Evolutionary conservation across 2,113 vertebrate species (phyloP).

Genomic region (Brienomyrus longianalis): DNA sequence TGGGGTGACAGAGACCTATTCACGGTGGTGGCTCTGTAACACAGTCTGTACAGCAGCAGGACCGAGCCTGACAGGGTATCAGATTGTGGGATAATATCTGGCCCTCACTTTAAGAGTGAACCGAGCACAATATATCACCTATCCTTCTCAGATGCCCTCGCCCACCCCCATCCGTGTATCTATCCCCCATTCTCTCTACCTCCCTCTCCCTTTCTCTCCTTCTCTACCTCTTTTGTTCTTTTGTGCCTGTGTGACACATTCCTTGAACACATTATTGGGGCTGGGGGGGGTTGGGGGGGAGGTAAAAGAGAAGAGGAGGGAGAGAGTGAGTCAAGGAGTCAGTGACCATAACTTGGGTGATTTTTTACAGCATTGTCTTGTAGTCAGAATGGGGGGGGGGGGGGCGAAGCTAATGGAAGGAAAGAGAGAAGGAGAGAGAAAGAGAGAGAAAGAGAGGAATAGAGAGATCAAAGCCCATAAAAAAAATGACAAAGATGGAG

Average conservation of each 20-base stretch:
- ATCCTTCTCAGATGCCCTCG: background rate
- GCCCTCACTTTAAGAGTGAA: conserved; percentile 7
- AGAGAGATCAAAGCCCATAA: conserved; percentile 30
- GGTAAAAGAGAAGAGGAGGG: conserved; percentile 32
- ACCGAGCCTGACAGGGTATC: background rate
- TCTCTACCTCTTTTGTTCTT: conserved; percentile 47
- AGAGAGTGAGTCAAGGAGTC: conserved; percentile 29
- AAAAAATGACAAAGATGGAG: conserved; percentile 10
- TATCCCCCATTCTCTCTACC: conserved; percentile 24
- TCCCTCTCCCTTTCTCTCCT: conserved; percentile 13
- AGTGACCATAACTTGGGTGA: conserved; percentile 33
- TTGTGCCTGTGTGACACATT: conserved; percentile 59
- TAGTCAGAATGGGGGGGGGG: background rate
- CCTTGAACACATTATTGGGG: conserved; percentile 38
- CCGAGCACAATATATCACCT: background rate
- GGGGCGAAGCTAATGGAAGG: background rate
- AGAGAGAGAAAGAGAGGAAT: conserved; percentile 35
- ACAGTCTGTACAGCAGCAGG: background rate
- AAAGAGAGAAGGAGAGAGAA: conserved; percentile 7
- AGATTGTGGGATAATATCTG: conserved; percentile 6
- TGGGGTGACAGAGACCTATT: background rate
- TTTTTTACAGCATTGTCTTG: conserved; percentile 48
- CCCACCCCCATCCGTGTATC: background rate
- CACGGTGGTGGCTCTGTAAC: background rate
- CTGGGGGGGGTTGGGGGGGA: background rate